These are phyloP conservation scores for Archocentrus centrarchus DNA, from an alignment of 2,113 vertebrate species.

Conservation along the genomic window DNA sequence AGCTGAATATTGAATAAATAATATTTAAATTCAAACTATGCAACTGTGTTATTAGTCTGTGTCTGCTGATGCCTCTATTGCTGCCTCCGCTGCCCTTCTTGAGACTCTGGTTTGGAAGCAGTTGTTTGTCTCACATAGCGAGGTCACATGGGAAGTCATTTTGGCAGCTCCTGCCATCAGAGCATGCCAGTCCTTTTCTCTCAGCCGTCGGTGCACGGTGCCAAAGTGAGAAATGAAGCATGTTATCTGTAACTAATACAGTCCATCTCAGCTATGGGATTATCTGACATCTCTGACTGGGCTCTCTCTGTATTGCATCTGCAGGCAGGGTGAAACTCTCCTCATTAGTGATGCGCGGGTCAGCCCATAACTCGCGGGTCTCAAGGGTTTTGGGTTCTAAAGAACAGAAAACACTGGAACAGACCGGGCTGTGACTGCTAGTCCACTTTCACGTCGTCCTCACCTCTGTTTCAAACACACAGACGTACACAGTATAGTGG, in stretches of 20 bases:
- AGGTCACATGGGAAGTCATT: conserved; percentile 54
- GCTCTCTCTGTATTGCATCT: conserved; percentile 19
- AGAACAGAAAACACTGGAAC: neutral
- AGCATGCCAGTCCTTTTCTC: conserved; percentile 53
- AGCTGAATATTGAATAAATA: neutral
- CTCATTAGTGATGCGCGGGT: neutral
- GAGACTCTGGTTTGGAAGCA: conserved; percentile 47
- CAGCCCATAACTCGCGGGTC: neutral
- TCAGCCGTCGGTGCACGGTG: conserved; percentile 14
- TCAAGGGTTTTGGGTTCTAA: neutral
- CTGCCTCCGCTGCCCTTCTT: neutral
- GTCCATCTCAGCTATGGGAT: conserved; percentile 60
- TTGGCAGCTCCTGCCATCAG: conserved; percentile 56
- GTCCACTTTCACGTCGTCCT: neutral
- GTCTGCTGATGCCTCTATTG: conserved; percentile 1
- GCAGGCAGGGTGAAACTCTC: conserved; percentile 13
- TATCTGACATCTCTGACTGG: conserved; percentile 52
- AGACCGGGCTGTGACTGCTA: neutral
- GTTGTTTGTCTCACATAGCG: conserved; percentile 29
- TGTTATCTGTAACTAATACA: conserved; percentile 71
- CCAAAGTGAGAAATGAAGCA: conserved; percentile 61
- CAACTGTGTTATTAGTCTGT: neutral
- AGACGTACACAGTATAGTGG: neutral
- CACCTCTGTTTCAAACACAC: neutral
- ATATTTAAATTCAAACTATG: neutral